Conservation (phyloP, 2,797 vertebrate genomes). For the Lophius americanus region DNA sequence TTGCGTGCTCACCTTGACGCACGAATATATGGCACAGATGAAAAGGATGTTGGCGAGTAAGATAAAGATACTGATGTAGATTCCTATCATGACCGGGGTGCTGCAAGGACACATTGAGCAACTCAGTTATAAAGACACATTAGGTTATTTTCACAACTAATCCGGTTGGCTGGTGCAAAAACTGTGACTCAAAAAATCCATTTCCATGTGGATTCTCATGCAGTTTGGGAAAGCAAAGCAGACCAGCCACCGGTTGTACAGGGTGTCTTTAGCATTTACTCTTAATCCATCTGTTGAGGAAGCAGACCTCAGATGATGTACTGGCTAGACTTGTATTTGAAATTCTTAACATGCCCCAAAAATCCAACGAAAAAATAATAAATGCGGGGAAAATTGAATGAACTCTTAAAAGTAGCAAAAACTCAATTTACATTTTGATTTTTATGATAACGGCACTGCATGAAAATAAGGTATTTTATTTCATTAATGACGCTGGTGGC, state of each 20-base stretch:
- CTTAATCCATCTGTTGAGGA: neutral
- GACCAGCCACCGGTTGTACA: neutral
- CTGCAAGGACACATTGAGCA: conserved; percentile 68
- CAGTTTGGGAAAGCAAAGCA: neutral
- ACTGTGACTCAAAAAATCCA: neutral
- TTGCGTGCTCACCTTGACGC: conserved; percentile 82
- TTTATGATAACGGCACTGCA: no score
- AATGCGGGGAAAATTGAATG: no score
- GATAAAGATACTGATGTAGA: conserved; percentile 89
- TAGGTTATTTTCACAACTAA: neutral
- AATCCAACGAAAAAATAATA: no score
- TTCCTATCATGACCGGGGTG: conserved; percentile 89
- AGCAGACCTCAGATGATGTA: neutral
- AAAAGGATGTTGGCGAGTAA: conserved; percentile 90
- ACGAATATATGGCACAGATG: conserved; percentile 92
- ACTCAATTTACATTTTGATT: no score
- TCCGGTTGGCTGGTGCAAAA: neutral
- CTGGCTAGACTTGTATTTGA: no score
- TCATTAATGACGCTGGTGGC: no score
- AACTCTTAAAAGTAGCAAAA: no score
- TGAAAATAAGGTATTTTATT: no score
- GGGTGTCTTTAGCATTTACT: neutral
- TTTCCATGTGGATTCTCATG: neutral
- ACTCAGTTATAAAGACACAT: neutral
- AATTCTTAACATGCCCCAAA: no score